phyloP scores from a whole-genome alignment of 2,797 vertebrate genomes.

The Poeciliopsis gracilis region DNA sequence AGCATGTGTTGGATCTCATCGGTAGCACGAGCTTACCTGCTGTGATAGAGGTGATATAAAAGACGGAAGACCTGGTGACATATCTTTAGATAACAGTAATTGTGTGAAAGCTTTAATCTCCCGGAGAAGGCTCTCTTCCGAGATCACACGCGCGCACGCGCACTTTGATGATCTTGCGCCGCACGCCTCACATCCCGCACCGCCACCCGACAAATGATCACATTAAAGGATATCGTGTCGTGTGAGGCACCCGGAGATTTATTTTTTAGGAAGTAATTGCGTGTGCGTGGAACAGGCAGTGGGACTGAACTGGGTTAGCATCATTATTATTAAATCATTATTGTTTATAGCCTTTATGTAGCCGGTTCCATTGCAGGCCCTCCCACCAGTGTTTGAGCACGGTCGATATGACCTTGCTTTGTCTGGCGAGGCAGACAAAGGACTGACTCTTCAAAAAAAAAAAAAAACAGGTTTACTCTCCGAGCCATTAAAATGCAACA shows the following conservation, averaged over 20 bases:
- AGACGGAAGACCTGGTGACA: constrained; percentile 35
- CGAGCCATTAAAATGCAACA: constrained; percentile 13
- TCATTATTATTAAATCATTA: constrained; percentile 45
- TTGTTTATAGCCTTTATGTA: constrained; percentile 41
- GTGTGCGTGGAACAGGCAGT: constrained; percentile 10
- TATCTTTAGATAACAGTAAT: constrained; percentile 45
- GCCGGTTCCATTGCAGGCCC: constrained; percentile 10
- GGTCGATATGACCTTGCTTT: constrained; percentile 38
- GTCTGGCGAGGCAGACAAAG: constrained; percentile 18
- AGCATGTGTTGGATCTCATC: constrained; percentile 10
- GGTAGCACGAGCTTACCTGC: constrained; percentile 12
- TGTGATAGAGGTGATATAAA: constrained; percentile 31
- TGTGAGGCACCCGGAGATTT: constrained; percentile 25
- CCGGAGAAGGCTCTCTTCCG: constrained; percentile 23
- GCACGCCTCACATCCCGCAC: neutral
- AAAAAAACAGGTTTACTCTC: constrained; percentile 2
- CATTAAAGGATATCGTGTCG: constrained; percentile 14
- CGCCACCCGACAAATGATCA: constrained; percentile 1
- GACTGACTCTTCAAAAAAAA: neutral
- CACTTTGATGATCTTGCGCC: constrained; percentile 4
- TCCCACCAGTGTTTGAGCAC: constrained; percentile 18
- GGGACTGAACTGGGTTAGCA: constrained; percentile 4
- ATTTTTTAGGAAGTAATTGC: constrained; percentile 26
- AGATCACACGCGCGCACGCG: constrained; percentile 13
- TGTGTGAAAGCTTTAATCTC: constrained; percentile 46